Percentiles rank a stretch among this genome's conserved stretches.
Evolutionary conservation across 2,113 vertebrate species (phyloP).

Genomic region (Pipra filicauda): DNA sequence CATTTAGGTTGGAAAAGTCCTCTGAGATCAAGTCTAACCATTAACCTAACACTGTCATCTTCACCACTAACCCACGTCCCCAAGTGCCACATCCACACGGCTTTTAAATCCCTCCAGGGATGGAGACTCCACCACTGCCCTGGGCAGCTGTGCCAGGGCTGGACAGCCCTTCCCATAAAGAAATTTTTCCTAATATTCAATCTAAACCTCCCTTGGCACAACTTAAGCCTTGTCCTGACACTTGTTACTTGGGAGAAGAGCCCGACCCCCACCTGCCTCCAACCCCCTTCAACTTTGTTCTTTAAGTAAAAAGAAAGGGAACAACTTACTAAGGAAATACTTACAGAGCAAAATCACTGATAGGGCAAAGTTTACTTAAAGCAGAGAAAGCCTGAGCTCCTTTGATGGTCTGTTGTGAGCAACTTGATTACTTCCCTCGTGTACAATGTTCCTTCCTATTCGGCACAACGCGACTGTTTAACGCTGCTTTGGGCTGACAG

Average conservation of each 20-base stretch:
- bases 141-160: background rate
- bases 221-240: background rate
- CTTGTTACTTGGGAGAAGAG: background rate
- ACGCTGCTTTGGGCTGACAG: background rate
- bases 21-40: background rate
- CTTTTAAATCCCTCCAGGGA: background rate
- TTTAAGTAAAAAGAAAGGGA: background rate
- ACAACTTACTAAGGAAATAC: background rate
- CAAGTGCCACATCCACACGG: background rate
- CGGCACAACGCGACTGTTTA: background rate
- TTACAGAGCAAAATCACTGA: background rate
- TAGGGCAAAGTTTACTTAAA: background rate
- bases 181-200: background rate
- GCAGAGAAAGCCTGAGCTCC: background rate
- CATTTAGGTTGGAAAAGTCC: background rate
- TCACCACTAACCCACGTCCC: background rate
- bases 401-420: background rate
- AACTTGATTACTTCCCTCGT: background rate
- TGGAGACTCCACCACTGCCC: background rate
- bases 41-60: background rate
- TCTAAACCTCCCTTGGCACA: background rate
- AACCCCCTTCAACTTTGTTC: background rate
- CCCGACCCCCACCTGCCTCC: rapidly evolving
- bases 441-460: background rate
- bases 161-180: background rate